These are phyloP conservation scores for Podabrus alpinus DNA, from an alignment of 2,888 invertebrate species.

Conservation along the genomic window DNA sequence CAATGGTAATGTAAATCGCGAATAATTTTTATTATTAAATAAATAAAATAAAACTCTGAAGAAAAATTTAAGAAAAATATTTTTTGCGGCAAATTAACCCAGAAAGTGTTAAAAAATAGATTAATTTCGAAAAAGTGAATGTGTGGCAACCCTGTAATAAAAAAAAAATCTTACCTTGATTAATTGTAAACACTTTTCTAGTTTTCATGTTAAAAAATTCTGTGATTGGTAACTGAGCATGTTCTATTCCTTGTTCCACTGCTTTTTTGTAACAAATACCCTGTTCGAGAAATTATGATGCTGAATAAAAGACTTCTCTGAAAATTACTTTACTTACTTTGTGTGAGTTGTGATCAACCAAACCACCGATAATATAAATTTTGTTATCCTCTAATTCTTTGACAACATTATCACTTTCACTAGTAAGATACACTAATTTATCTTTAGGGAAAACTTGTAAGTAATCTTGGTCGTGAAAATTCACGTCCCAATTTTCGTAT, in stretches of 20 bases:
- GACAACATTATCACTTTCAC: conserved; percentile 90
- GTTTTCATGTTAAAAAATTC: conserved; percentile 91
- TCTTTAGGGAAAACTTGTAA: conserved; percentile 73
- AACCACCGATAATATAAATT: conserved; percentile 93
- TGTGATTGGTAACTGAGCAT: conserved; percentile 86
- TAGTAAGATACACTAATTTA: conserved; percentile 86
- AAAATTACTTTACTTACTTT: conserved; percentile 63
- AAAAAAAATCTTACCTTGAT: conserved; percentile 73
- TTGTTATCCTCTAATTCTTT: conserved; percentile 73
- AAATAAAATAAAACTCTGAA: too few relatives aligned
- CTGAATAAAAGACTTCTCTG: not conserved
- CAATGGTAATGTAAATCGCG: too few relatives aligned
- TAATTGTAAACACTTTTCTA: conserved; percentile 91
- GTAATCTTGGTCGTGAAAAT: conserved; percentile 71
- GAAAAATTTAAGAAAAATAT: too few relatives aligned
- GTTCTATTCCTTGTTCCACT: conserved; percentile 72
- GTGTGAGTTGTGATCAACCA: conserved; percentile 96
- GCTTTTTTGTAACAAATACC: conserved; percentile 87
- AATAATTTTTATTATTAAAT: too few relatives aligned
- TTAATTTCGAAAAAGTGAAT: not conserved
- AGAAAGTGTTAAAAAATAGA: too few relatives aligned
- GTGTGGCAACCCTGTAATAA: not conserved
- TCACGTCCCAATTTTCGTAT: conserved; percentile 90
- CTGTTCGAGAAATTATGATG: conserved; percentile 55
- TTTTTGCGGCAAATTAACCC: too few relatives aligned